These are phyloP conservation scores for Pantherophis guttatus DNA, from an alignment of 2,113 vertebrate species.

Conservation along the genomic window DNA sequence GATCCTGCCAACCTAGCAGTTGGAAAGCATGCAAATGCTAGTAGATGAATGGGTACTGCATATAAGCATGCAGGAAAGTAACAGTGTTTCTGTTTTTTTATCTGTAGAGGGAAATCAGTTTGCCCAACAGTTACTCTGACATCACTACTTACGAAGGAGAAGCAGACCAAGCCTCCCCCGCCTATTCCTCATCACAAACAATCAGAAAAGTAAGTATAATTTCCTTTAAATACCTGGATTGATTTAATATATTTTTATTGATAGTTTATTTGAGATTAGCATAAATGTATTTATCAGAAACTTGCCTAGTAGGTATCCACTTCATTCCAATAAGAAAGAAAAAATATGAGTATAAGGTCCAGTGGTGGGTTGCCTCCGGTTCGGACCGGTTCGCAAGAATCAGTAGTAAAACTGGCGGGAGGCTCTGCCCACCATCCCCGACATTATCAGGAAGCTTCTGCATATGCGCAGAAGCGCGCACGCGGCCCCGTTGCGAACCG, in stretches of 20 bases:
- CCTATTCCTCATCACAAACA: conserved; percentile 91
- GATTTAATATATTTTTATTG: neutral
- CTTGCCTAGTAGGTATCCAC: neutral
- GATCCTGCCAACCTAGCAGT: neutral
- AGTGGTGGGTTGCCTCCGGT: too few species aligned
- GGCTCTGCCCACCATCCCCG: too few species aligned
- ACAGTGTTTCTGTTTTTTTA: neutral
- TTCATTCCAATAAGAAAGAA: neutral
- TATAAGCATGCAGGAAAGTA: neutral
- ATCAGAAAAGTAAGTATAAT: conserved; percentile 81
- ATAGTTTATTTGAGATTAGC: neutral
- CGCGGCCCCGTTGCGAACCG: too few species aligned
- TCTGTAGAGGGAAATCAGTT: conserved; percentile 84
- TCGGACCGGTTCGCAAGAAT: too few species aligned
- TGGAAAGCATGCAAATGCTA: neutral
- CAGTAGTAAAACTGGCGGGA: too few species aligned
- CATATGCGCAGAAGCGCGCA: too few species aligned
- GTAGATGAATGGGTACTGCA: neutral
- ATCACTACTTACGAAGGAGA: conserved; percentile 87
- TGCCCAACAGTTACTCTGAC: conserved; percentile 85
- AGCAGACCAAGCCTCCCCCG: conserved; percentile 79
- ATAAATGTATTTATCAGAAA: neutral
- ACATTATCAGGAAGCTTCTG: too few species aligned
- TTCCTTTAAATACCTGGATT: neutral
- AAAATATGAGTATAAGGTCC: neutral